These are phyloP conservation scores for Stercorarius parasiticus DNA, from an alignment of 2,113 vertebrate species.

Conservation along the genomic window DNA sequence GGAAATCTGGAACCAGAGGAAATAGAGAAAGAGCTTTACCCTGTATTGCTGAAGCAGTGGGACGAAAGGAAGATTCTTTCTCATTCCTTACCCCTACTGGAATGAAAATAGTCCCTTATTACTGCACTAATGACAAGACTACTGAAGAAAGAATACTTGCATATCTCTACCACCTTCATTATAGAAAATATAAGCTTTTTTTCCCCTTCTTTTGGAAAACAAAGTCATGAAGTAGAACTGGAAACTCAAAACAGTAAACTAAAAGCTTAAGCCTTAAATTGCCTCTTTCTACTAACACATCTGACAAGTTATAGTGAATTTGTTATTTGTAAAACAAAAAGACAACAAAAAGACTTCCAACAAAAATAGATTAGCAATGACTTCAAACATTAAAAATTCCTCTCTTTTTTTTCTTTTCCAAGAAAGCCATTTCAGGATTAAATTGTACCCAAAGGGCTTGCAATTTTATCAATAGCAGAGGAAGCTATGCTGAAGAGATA, in stretches of 20 bases:
- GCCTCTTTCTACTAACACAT: background rate
- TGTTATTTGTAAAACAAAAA: constrained; percentile 10
- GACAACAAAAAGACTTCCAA: background rate
- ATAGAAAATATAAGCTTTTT: background rate
- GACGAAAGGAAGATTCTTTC: background rate
- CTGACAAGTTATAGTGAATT: background rate
- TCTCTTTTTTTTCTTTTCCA: background rate
- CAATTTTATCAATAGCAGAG: background rate
- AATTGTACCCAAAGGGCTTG: background rate
- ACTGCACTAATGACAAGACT: background rate
- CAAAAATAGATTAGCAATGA: constrained; percentile 27
- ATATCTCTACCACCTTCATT: background rate
- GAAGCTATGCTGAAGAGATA: background rate
- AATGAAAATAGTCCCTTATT: background rate
- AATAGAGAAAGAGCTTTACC: background rate
- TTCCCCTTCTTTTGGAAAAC: background rate
- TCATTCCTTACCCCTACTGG: background rate
- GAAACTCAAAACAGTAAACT: background rate
- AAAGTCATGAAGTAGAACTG: background rate
- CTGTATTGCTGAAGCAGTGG: background rate
- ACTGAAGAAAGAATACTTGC: background rate
- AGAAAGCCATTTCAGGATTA: background rate
- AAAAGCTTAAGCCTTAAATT: background rate
- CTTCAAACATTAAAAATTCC: background rate
- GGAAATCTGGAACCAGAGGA: background rate